These are phyloP conservation scores for Drosophila navojoa DNA, from an alignment of 1,140 invertebrate species.

Conservation along the genomic window DNA sequence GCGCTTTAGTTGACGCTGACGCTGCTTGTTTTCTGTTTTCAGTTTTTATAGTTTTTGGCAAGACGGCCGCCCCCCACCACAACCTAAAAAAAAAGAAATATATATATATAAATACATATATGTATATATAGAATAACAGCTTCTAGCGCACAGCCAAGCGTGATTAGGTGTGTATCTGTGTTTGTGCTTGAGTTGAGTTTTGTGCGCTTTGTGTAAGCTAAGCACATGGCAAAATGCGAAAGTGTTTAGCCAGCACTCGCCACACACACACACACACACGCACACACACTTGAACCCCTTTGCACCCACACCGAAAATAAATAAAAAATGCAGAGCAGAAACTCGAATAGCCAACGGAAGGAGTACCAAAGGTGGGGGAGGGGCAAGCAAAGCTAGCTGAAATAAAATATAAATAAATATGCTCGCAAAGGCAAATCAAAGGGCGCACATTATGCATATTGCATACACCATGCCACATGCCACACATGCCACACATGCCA, in stretches of 20 bases:
- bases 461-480: slow-evolving; percentile 39
- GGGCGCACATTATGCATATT: slow-evolving; percentile 77
- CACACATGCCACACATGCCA: slow-evolving; percentile 9
- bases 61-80: slow-evolving; percentile 23
- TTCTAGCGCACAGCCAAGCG: slow-evolving; percentile 24
- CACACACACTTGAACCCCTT: not conserved
- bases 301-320: slow-evolving; percentile 27
- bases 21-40: slow-evolving; percentile 69
- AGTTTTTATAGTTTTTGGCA: slow-evolving; percentile 67
- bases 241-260: slow-evolving; percentile 67
- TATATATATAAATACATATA: no score
- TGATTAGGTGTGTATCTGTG: slow-evolving; percentile 32
- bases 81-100: not conserved
- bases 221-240: slow-evolving; percentile 57
- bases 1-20: slow-evolving; percentile 71
- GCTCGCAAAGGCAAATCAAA: slow-evolving; percentile 74
- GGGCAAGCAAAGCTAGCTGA: slow-evolving; percentile 36
- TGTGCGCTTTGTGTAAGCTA: slow-evolving; percentile 46
- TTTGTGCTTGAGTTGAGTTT: slow-evolving; percentile 23
- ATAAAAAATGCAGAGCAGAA: slow-evolving; percentile 63
- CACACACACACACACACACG: not conserved
- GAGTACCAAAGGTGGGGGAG: not conserved
- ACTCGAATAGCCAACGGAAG: slow-evolving; percentile 17
- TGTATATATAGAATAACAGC: slow-evolving; percentile 34
- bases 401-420: slow-evolving; percentile 79